Percentiles rank a stretch among this genome's conserved stretches.
Evolutionary conservation across 2,797 vertebrate genomes (phyloP).

Genomic region (Xiphophorus birchmanni): DNA sequence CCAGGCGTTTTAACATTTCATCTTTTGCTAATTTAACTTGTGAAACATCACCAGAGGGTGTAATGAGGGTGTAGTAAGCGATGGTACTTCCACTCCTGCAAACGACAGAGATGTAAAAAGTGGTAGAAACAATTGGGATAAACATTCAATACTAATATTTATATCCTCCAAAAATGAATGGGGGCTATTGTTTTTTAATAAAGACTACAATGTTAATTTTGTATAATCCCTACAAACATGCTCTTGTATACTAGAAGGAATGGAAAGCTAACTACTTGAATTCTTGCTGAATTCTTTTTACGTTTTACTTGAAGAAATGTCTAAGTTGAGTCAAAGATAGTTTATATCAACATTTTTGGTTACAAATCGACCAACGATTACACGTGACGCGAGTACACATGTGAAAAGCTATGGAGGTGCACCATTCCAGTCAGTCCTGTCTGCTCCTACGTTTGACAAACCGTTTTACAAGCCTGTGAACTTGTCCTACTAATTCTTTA

Average conservation of each 20-base stretch:
- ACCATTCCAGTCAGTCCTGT: no score
- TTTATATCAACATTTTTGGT: neutral
- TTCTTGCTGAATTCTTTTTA: neutral
- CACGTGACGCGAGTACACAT: neutral
- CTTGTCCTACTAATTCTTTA: no score
- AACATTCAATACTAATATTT: neutral
- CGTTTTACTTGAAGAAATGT: neutral
- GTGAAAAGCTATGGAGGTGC: neutral
- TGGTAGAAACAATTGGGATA: neutral
- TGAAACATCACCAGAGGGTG: neutral
- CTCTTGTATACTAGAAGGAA: neutral
- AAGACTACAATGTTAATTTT: neutral
- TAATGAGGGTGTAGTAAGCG: neutral
- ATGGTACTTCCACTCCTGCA: slow-evolving; percentile 16
- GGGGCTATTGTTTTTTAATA: neutral
- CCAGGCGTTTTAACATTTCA: neutral
- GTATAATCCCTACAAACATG: neutral
- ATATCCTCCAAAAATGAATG: neutral
- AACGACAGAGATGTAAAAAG: neutral
- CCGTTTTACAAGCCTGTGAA: no score
- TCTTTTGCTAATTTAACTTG: neutral
- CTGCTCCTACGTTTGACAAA: no score
- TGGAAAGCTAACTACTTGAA: neutral
- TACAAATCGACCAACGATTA: neutral
- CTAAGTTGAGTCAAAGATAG: neutral